Percentiles rank a stretch among this genome's conserved stretches.
Evolutionary conservation across 1,140 invertebrate species (phyloP).

Genomic region (Hirudo medicinalis): DNA sequence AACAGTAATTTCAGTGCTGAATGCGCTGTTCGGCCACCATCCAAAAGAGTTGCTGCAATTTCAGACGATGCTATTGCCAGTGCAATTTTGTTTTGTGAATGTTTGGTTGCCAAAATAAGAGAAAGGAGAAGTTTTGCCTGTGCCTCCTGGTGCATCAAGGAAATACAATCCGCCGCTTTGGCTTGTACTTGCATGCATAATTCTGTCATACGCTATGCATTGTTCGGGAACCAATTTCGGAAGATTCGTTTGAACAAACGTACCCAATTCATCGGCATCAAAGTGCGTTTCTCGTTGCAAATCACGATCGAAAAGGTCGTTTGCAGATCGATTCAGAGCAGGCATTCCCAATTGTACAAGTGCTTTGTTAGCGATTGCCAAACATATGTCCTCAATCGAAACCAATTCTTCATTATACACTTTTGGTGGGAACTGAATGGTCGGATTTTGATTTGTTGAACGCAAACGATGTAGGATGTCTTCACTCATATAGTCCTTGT

Average conservation of each 20-base stretch:
- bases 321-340: constrained; percentile 21
- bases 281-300: constrained; percentile 30
- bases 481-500: background rate
- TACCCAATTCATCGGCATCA: constrained; percentile 31
- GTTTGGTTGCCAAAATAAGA: constrained; percentile 24
- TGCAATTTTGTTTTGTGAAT: constrained; percentile 23
- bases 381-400: background rate
- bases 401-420: constrained; percentile 33
- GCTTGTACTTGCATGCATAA: constrained; percentile 32
- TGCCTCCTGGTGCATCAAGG: constrained; percentile 39
- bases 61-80: no score
- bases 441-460: background rate
- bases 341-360: constrained; percentile 19
- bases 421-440: constrained; percentile 24
- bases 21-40: no score
- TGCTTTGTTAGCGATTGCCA: constrained; percentile 12
- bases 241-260: constrained; percentile 33
- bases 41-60: no score
- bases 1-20: constrained; percentile 26
- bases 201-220: constrained; percentile 30
- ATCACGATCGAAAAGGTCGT: constrained; percentile 20
- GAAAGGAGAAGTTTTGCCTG: constrained; percentile 26
- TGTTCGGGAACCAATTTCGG: no score
- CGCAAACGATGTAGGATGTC: background rate
- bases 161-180: no score